A percentile compares a stretch with the other conserved stretches of the same genome.
Evolutionary conservation across 2,888 invertebrate genomes (phyloP).

Genomic region (Byasa hedistus): DNA sequence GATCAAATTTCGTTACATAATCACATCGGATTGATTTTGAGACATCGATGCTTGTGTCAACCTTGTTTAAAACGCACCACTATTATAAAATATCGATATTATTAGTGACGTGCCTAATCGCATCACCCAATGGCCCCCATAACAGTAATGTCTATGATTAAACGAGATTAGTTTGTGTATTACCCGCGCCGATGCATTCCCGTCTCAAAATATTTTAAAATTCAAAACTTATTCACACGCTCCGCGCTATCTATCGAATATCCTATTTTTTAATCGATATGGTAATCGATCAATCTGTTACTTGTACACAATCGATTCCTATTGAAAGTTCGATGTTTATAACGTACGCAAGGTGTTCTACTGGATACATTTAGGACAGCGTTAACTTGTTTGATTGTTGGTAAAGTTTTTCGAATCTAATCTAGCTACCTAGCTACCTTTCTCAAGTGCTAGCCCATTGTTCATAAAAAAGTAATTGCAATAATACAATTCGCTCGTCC

Average conservation of each 20-base stretch:
- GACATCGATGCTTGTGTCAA: conserved; percentile 22
- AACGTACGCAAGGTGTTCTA: not conserved
- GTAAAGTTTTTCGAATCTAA: too few relatives aligned
- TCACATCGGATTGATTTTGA: conserved; percentile 21
- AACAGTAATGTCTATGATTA: conserved; percentile 67
- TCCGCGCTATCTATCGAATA: conserved; percentile 44
- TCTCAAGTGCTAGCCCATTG: too few relatives aligned
- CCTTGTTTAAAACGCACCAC: conserved; percentile 26
- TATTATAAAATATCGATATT: conserved; percentile 31
- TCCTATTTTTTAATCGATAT: conserved; percentile 35
- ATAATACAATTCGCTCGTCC: too few relatives aligned
- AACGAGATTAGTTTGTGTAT: conserved; percentile 55
- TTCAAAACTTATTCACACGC: conserved; percentile 49
- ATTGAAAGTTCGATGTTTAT: not conserved
- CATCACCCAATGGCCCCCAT: conserved; percentile 47
- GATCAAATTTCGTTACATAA: conserved; percentile 18
- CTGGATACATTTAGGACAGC: not conserved
- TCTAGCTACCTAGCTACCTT: too few relatives aligned
- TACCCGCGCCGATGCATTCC: conserved; percentile 53
- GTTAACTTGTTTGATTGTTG: too few relatives aligned
- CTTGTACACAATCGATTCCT: not conserved
- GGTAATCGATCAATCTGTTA: conserved; percentile 35
- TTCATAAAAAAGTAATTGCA: too few relatives aligned
- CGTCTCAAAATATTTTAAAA: conserved; percentile 44
- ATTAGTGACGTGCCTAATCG: conserved; percentile 38